phyloP scores from a whole-genome alignment of 1,140 invertebrate genomes.

The Pemphigus obesinymphae region DNA sequence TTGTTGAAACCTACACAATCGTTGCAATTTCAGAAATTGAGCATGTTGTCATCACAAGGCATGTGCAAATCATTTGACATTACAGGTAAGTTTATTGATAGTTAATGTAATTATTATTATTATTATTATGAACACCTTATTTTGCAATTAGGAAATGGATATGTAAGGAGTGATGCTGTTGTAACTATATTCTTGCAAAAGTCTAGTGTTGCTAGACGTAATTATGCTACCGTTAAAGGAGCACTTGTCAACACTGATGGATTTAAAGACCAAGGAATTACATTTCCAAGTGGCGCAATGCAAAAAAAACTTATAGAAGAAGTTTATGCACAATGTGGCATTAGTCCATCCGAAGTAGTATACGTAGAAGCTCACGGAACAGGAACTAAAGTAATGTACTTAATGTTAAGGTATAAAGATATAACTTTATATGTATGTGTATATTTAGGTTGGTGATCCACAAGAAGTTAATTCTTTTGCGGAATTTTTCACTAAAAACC shows the following conservation, averaged over 20 bases:
- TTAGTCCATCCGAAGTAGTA: conserved; percentile 73
- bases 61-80: conserved; percentile 91
- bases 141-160: conserved; percentile 64
- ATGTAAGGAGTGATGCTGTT: conserved; percentile 85
- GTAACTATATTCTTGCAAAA: conserved; percentile 79
- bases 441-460: conserved; percentile 72
- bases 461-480: conserved; percentile 93
- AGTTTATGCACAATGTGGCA: conserved; percentile 72
- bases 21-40: conserved; percentile 86
- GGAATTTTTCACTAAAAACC: conserved; percentile 76
- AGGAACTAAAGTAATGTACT: conserved; percentile 70
- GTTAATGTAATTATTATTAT: background rate
- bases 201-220: conserved; percentile 64
- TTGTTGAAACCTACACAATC: conserved; percentile 81
- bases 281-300: conserved; percentile 80
- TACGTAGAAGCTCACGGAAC: conserved; percentile 97
- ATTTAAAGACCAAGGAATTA: conserved; percentile 82
- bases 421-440: background rate
- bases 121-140: background rate
- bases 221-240: conserved; percentile 82
- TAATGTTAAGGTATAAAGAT: background rate
- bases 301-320: conserved; percentile 82
- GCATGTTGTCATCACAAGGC: conserved; percentile 82
- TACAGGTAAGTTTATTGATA: conserved; percentile 56
- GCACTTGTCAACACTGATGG: conserved; percentile 87